These are phyloP conservation scores for Mimas tiliae DNA, from an alignment of 2,888 invertebrate genomes.

Conservation along the genomic window DNA sequence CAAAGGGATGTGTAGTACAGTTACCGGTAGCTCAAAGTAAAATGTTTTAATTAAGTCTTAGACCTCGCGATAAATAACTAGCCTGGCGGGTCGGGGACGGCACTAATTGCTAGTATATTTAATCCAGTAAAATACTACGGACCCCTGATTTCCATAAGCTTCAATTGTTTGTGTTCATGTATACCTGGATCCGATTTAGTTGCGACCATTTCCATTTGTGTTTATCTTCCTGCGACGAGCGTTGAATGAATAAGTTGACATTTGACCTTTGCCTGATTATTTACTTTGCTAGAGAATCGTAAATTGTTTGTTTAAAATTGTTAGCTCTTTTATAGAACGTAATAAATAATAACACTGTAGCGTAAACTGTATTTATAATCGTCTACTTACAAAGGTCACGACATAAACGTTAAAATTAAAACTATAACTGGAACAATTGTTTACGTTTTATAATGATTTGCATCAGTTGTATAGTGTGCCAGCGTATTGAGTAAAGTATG, in stretches of 20 bases:
- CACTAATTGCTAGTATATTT: conserved; percentile 83
- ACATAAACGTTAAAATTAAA: conserved; percentile 3
- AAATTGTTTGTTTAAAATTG: conserved; percentile 18
- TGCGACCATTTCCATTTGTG: conserved; percentile 71
- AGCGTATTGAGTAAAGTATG: background rate
- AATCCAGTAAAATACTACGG: conserved; percentile 81
- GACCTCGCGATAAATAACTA: conserved; percentile 81
- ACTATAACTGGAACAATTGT: background rate
- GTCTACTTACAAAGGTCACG: background rate
- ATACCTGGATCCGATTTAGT: conserved; percentile 74
- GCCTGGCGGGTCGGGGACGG: conserved; percentile 64
- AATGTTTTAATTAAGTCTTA: conserved; percentile 84
- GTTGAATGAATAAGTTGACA: conserved; percentile 65
- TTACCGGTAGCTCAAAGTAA: conserved; percentile 72
- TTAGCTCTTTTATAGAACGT: background rate
- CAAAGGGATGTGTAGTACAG: conserved; percentile 62
- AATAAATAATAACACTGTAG: background rate
- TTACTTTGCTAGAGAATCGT: conserved; percentile 38
- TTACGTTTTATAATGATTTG: background rate
- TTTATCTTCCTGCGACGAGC: conserved; percentile 67
- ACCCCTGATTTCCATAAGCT: conserved; percentile 82
- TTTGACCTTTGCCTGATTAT: conserved; percentile 53
- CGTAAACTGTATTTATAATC: background rate
- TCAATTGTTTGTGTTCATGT: conserved; percentile 77
- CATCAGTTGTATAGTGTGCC: too few species aligned